Evolutionary conservation across 1,140 invertebrate genomes (phyloP), one percentile per base, ranked within the genome.

Genomic region (Panonychus citri): DNA sequence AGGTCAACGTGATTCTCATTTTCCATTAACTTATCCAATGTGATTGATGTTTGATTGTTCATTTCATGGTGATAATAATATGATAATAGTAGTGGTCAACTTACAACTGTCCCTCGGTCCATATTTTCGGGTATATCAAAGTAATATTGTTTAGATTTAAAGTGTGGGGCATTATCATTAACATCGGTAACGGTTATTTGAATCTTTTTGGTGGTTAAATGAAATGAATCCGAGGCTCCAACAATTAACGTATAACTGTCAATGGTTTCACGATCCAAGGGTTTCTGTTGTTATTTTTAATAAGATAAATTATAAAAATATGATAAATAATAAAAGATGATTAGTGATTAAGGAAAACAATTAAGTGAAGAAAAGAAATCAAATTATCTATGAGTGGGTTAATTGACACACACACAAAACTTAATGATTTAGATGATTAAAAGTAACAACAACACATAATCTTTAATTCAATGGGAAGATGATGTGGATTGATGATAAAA

Each of bases 161-260:
- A 94, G n/a, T 77, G 71, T 1, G 90, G 90, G 2, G 84, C 78
- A 68, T 93, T 91, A 74, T 95, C 89, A 66, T 95, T 96, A 88
- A 84, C n/a, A 83, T 55, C 54, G 48, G 25, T 39, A 37, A 58
- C 26, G 19, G n/a, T 43, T 12, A 58, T 24, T 3, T 54, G 50
- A 5, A 58, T 43, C 13, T 26, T 17, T 13, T 28, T 43, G 10
- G 43, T 54, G 8, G 52, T 24, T 3, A 58, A 37, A 28, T 60
- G 57, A 8, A 61, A 71, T 26, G 84, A 84, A 71, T 90, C 86
- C 64, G 78, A 80, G n/a, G 86, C 88, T 54, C 82, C 75, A n/a
- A 94, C 75, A 13, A 74, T 71, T 26, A 95, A 67, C 59, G 78
- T 72, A 68, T 91, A 93, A 58, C 76, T 76, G 55, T 82, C 77